phyloP scores from a whole-genome alignment of 2,888 invertebrate genomes.

The Euproctis similis region DNA sequence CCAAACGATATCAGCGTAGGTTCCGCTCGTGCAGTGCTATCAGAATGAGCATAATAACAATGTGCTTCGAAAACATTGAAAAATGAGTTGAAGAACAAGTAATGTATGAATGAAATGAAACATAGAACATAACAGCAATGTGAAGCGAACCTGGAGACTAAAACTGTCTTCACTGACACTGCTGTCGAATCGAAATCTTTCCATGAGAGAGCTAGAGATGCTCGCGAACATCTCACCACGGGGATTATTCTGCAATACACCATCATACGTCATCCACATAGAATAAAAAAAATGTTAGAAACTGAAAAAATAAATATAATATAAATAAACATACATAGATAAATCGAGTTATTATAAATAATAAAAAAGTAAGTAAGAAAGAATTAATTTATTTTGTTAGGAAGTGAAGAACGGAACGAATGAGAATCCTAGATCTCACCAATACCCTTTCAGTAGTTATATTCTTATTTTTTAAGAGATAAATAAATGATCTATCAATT shows the following conservation, averaged over 20 bases:
- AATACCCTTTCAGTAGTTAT: too few species aligned
- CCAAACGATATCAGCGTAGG: too few species aligned
- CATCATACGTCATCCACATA: conserved; percentile 35
- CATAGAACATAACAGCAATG: conserved; percentile 58
- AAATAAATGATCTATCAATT: too few species aligned
- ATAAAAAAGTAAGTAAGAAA: conserved; percentile 7
- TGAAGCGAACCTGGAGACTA: conserved; percentile 81
- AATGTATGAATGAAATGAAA: conserved; percentile 34
- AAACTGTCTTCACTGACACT: conserved; percentile 84
- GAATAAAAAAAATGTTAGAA: conserved; percentile 19
- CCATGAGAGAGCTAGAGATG: conserved; percentile 87
- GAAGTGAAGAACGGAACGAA: too few species aligned
- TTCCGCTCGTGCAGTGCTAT: conserved; percentile 9
- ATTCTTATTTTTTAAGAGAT: too few species aligned
- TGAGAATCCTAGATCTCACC: too few species aligned
- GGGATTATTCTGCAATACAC: conserved; percentile 80
- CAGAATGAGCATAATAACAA: conserved; percentile 10
- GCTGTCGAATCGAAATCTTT: conserved; percentile 85
- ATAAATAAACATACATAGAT: conserved; percentile 20
- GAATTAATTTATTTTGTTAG: background rate
- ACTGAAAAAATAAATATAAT: conserved; percentile 46
- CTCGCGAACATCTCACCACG: conserved; percentile 89
- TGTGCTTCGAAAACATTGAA: conserved; percentile 21
- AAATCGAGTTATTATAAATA: too few species aligned
- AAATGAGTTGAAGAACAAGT: conserved; percentile 15